phyloP scores from a whole-genome alignment of 2,113 vertebrate genomes.

The Phodopus roborovskii region DNA sequence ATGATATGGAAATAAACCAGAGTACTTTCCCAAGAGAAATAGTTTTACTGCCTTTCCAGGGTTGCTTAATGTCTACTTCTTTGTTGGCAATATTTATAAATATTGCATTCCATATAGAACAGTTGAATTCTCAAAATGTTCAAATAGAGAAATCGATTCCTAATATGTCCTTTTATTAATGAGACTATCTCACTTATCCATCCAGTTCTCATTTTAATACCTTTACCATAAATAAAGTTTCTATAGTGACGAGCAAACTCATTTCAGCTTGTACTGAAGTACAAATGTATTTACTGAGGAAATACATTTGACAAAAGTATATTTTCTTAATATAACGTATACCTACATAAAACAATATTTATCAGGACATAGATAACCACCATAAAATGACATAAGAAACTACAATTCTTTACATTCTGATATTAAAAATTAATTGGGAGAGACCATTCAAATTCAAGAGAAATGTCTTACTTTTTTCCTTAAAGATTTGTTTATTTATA shows the following conservation, averaged over 20 bases:
- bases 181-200: neutral
- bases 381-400: neutral
- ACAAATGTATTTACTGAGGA: neutral
- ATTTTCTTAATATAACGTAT: neutral
- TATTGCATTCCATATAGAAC: neutral
- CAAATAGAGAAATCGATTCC: neutral
- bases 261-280: neutral
- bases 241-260: neutral
- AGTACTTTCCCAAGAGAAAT: neutral
- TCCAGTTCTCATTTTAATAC: conserved; percentile 8
- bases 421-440: neutral
- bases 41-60: neutral
- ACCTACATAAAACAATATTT: neutral
- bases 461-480: neutral
- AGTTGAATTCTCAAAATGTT: neutral
- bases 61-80: neutral
- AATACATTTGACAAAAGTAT: neutral
- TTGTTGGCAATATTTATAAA: neutral
- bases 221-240: neutral
- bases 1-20: conserved; percentile 1
- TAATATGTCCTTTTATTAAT: neutral
- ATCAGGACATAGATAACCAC: neutral
- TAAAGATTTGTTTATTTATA: neutral
- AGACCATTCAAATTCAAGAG: neutral
- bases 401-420: neutral